A percentile compares a stretch with the other conserved stretches of the same genome.
Evolutionary conservation across 2,888 invertebrate genomes (phyloP).

Genomic region (Stenoptilia bipunctidactyla): DNA sequence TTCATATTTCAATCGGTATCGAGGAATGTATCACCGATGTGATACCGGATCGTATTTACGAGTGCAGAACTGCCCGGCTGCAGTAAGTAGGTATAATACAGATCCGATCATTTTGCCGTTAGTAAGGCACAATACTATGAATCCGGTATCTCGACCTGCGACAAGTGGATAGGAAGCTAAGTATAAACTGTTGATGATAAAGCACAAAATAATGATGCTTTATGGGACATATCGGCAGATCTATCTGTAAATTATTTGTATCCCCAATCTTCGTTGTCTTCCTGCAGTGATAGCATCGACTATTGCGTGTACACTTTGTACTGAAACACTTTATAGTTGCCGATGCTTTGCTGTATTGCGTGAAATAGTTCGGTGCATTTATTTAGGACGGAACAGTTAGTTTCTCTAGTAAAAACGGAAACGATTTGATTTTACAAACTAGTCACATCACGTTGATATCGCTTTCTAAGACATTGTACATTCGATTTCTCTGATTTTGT

Average conservation of each 20-base stretch:
- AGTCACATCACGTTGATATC: too few species aligned
- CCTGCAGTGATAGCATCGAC: neutral
- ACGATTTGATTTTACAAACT: too few species aligned
- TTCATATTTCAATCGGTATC: slow-evolving; percentile 59
- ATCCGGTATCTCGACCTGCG: slow-evolving; percentile 28
- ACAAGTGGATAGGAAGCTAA: slow-evolving; percentile 17
- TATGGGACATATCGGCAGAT: neutral
- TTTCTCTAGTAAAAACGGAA: too few species aligned
- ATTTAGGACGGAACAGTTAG: too few species aligned
- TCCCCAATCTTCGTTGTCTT: neutral
- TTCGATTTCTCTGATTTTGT: slow-evolving; percentile 4
- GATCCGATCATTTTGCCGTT: slow-evolving; percentile 34
- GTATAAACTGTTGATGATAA: slow-evolving; percentile 4
- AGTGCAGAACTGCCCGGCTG: slow-evolving; percentile 38
- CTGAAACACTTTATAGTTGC: neutral
- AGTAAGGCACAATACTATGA: slow-evolving; percentile 21
- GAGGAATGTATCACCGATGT: slow-evolving; percentile 46
- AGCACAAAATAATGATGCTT: slow-evolving; percentile 1
- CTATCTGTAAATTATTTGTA: slow-evolving; percentile 1
- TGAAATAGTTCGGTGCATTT: too few species aligned
- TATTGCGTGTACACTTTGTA: neutral
- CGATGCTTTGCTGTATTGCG: neutral
- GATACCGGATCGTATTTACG: slow-evolving; percentile 53
- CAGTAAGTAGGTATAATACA: slow-evolving; percentile 26
- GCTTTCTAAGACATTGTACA: neutral